Evolutionary conservation across 1,140 invertebrate species (phyloP).

Genomic region (Eurosta solidaginis): DNA sequence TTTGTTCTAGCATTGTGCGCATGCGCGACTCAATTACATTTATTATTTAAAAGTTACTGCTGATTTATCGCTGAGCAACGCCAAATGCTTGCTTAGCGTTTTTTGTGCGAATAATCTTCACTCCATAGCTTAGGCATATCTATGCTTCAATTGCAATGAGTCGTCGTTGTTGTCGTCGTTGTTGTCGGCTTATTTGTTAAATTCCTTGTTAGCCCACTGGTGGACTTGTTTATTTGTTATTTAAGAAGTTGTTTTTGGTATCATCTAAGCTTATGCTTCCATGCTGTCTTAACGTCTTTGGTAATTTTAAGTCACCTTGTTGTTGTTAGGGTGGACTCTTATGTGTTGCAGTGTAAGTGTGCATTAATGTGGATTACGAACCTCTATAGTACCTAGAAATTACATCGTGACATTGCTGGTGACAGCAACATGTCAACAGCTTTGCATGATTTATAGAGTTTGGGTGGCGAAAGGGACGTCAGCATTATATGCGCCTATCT

Average conservation of each 20-base stretch:
- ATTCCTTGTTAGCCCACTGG: background rate
- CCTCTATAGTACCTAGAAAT: background rate
- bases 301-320: background rate
- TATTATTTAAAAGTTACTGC: conserved; percentile 31
- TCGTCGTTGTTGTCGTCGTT: background rate
- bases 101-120: background rate
- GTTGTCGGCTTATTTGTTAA: conserved; percentile 23
- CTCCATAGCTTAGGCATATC: background rate
- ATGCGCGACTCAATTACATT: conserved; percentile 36
- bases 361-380: background rate
- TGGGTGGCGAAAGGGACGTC: background rate
- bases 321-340: background rate
- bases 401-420: background rate
- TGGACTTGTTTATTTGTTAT: background rate
- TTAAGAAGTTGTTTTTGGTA: too few species aligned
- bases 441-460: background rate
- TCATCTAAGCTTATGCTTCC: background rate
- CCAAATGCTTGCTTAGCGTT: conserved; percentile 25
- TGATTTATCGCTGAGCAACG: conserved; percentile 23
- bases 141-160: background rate
- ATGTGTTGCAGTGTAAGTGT: background rate
- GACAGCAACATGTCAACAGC: conserved; percentile 20
- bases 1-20: background rate
- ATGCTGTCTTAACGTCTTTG: background rate
- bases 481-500: background rate